Evolutionary conservation across 2,797 vertebrate genomes (phyloP).

Genomic region (Ctenosaura bakeri): DNA sequence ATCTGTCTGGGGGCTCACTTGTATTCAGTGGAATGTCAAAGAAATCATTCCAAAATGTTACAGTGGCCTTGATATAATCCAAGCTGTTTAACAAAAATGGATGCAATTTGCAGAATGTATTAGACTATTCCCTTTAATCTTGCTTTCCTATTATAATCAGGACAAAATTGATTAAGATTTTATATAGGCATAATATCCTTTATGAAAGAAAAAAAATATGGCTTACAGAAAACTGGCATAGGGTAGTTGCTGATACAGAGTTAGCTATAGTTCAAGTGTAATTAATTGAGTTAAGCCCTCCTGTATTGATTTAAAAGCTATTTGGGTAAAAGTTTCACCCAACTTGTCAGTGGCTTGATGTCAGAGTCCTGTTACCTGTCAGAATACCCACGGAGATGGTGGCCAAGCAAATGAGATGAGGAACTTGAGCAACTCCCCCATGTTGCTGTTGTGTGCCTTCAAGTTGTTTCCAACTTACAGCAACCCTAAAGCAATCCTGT

Average conservation of each 20-base stretch:
- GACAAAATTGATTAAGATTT: conserved; percentile 77
- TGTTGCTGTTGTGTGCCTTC: too few species aligned
- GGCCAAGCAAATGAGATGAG: conserved; percentile 17
- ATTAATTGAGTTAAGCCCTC: conserved; percentile 83
- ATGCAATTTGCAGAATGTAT: conserved; percentile 55
- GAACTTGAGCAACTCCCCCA: background rate
- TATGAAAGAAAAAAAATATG: conserved; percentile 64
- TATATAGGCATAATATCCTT: conserved; percentile 69
- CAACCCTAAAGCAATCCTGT: too few species aligned
- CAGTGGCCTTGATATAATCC: conserved; percentile 34
- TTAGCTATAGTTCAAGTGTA: conserved; percentile 82
- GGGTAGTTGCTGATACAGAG: conserved; percentile 78
- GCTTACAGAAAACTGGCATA: conserved; percentile 66
- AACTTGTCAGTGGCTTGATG: conserved; percentile 82
- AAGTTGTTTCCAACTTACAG: too few species aligned
- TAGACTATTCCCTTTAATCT: conserved; percentile 60
- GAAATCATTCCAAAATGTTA: conserved; percentile 44
- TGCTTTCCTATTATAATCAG: conserved; percentile 51
- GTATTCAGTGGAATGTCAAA: conserved; percentile 42
- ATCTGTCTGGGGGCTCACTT: conserved; percentile 41
- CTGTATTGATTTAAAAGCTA: conserved; percentile 85
- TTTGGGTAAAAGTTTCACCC: conserved; percentile 76
- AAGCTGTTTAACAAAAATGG: conserved; percentile 34
- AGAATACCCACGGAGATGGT: conserved; percentile 75
- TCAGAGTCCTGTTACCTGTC: conserved; percentile 78